Percentiles rank a stretch among this genome's conserved stretches.
Evolutionary conservation across 2,888 invertebrate genomes (phyloP).

Genomic region (Agrochola lota): DNA sequence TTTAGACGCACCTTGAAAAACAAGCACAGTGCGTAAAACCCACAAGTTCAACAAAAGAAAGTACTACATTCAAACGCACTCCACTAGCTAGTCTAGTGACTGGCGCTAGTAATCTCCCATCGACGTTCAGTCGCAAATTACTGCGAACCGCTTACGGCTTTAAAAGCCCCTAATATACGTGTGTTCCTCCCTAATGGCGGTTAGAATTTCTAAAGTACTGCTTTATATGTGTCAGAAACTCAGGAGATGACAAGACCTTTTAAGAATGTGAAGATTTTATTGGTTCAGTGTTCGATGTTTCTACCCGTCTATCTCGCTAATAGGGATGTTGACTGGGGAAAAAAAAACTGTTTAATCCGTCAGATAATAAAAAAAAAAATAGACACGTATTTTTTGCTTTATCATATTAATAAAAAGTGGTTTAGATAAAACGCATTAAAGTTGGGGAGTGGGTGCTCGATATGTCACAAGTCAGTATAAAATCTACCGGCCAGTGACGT

Average conservation of each 20-base stretch:
- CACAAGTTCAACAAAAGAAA: not conserved
- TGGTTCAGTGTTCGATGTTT: conserved; percentile 1
- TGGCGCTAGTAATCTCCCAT: conserved; percentile 54
- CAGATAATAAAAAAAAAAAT: too few species aligned
- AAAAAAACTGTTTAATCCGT: too few species aligned
- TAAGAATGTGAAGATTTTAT: not conserved
- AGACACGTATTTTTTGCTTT: too few species aligned
- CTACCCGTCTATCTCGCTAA: not conserved
- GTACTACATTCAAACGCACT: conserved; percentile 16
- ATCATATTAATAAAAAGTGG: too few species aligned
- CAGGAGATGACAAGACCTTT: conserved; percentile 28
- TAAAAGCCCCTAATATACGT: conserved; percentile 63
- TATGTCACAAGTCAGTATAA: too few species aligned
- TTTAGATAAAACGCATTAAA: too few species aligned
- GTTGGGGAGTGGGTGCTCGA: too few species aligned
- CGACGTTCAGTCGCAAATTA: conserved; percentile 64
- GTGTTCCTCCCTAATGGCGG: conserved; percentile 56
- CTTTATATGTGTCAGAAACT: conserved; percentile 40
- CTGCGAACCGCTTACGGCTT: conserved; percentile 45
- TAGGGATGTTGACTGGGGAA: too few species aligned
- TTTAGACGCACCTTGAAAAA: not conserved
- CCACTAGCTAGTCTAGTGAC: conserved; percentile 39
- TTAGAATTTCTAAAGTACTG: conserved; percentile 49
- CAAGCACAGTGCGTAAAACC: not conserved
- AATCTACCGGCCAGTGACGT: too few species aligned